Base-by-base conservation (phyloP, 2,113 vertebrate genomes). In the Poeciliopsis retropinna region DNA sequence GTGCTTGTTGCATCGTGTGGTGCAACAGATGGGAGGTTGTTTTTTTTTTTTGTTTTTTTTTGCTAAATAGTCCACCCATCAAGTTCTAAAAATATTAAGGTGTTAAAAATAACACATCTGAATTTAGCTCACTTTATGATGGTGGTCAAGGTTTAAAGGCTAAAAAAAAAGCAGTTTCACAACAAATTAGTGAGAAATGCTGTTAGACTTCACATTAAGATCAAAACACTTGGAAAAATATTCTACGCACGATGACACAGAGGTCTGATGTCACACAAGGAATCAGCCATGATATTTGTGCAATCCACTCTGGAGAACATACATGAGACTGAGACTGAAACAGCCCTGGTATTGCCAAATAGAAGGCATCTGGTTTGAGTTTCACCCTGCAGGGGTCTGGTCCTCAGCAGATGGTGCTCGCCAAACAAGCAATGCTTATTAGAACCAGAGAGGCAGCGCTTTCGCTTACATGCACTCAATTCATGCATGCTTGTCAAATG, bases 361-460 rank as follows among this genome's bases (percentile, higher is more conserved):
- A 85, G 72, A 77, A 87, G 82, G 79, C 92, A 94, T 94, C 91
- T 93, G 92, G 90, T 87, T 91, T 69, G 70, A 90, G 87, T 93
- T 92, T 88, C 78, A 80, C 41, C 63, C 87, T 6, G 39, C 73
- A 85, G 85, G 76, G 83, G 81, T 83, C 37, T 72, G 72, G 80
- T 84, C 81, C 80, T 85, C 75, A 69, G 86, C 90, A 91, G 89
- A 90, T 89, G 87, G 88, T 67, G 80, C 79, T 90, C 34, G 63
- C 86, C 87, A 93, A 91, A 92, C 82, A 92, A 91, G 90, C 85
- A 90, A 31, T 66, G 25, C 71, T 92, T 88, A 93, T 93, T 92
- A 76, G 71, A 94, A 89, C 79, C 92, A 93, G 89, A 91, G 80
- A 83, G 80, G 79, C 17, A 30, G 78, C 44, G 72, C 73, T 83